Base-by-base conservation (phyloP, 2,888 invertebrate species). In the Lasioglossum oenotherae region DNA sequence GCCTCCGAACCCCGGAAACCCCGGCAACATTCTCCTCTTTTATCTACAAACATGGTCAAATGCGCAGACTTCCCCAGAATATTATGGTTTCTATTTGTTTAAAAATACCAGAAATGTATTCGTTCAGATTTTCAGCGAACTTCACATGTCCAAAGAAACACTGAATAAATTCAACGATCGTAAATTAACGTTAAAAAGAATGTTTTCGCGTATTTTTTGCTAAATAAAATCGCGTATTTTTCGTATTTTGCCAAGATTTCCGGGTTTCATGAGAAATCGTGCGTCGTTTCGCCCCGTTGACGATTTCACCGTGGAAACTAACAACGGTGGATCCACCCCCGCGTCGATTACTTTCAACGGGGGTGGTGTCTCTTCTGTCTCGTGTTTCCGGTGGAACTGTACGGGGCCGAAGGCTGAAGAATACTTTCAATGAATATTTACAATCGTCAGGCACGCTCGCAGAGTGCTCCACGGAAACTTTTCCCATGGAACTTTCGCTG, bases 361-460 rank as follows among this genome's bases (percentile, higher is more conserved):
- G 74, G 35, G 35, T 8, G 67, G 31, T 67, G 8, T 64, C 67
- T 67, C 67, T 67, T 31, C 67, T 67, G 67, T 35, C 67, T 67
- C 67, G 67, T 23, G 57, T 38, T 27, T 19, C 44, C 31, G 64
- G 38, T 44, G 46, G 71, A 38, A 67, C 41, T 74, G 69, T 41
- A 16, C 19, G 75, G 31, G n/a, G n/a, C 31, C 44, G 71, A 71
- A 75, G 60, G 41, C n/a, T 12, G 64, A 41, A 46, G 49, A 67
- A 53, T 23, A 57, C 57, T 64, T 74, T 38, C 16, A 41, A 27
- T 31, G 60, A 41, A n/a, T 83, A 82, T 82, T 76, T 83, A 83
- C 83, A 83, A 14, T 49, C 60, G 31, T 14, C n/a, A 19, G 23
- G 16, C 46, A 38, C 57, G 27, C 41, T n/a, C 19, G 75, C 57